Conservation (phyloP, 2,888 invertebrate species). For the Salpingus planirostris region DNA sequence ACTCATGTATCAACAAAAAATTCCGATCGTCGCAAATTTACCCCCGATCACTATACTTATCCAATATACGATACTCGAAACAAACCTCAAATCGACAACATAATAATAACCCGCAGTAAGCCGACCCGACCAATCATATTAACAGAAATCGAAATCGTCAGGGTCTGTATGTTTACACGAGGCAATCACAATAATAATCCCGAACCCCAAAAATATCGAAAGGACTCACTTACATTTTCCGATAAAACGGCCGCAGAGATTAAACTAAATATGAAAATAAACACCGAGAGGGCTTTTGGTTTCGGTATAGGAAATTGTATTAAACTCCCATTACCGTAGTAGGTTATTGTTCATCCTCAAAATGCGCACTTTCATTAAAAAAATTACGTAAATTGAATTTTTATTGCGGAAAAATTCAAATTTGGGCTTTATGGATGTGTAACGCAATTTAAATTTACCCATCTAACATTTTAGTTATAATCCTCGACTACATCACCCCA, state of each 20-base stretch:
- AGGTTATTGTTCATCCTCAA: conserved; percentile 2
- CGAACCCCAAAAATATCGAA: no score
- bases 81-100: no score
- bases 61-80: no score
- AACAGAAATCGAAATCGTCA: no score
- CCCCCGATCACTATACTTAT: conserved; percentile 1
- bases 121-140: no score
- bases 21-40: no score
- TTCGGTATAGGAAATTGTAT: background rate
- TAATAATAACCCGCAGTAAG: no score
- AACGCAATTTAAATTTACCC: conserved; percentile 16
- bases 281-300: background rate
- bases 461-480: conserved; percentile 19
- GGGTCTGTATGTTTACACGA: no score
- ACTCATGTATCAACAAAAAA: conserved; percentile 4
- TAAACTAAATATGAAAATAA: no score
- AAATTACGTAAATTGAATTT: conserved; percentile 7
- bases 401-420: conserved; percentile 14
- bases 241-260: no score
- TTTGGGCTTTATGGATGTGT: conserved; percentile 3
- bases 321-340: conserved; percentile 9
- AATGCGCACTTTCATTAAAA: background rate
- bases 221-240: no score
- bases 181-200: no score
- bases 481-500: conserved; percentile 19